Conservation (phyloP, 2,113 vertebrate genomes). For the Cebus imitator region DNA sequence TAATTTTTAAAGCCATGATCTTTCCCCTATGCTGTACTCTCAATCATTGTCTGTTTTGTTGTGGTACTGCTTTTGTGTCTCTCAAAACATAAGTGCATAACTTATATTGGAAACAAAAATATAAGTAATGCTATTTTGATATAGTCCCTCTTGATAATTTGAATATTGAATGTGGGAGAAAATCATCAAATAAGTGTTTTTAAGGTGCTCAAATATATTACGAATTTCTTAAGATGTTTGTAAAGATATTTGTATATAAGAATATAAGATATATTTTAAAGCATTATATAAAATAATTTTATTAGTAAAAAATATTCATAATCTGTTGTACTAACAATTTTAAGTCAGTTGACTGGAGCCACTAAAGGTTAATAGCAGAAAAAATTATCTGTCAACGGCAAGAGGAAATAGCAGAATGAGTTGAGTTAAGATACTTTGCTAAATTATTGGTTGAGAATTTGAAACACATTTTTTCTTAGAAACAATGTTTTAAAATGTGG, state of each 20-base stretch:
- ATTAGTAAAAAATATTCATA: not conserved
- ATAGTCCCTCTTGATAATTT: not conserved
- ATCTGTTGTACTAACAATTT: not conserved
- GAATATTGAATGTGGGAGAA: not conserved
- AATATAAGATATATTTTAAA: not conserved
- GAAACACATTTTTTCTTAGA: not conserved
- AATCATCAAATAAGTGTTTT: not conserved
- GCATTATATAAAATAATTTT: not conserved
- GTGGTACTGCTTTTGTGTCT: not conserved
- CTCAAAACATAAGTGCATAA: not conserved
- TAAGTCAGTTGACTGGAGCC: not conserved
- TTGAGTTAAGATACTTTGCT: not conserved
- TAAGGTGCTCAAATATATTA: not conserved
- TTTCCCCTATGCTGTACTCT: not conserved
- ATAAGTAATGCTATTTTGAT: not conserved
- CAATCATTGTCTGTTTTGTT: not conserved
- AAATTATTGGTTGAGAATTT: not conserved
- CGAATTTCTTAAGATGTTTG: not conserved
- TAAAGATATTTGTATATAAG: not conserved
- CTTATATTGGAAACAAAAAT: not conserved
- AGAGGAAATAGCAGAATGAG: not conserved
- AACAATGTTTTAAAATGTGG: not conserved
- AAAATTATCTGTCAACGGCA: not conserved
- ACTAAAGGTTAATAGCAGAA: not conserved
- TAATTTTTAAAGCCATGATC: not conserved